Base-by-base conservation (phyloP, 2,113 vertebrate genomes). In the Reinhardtius hippoglossoides region DNA sequence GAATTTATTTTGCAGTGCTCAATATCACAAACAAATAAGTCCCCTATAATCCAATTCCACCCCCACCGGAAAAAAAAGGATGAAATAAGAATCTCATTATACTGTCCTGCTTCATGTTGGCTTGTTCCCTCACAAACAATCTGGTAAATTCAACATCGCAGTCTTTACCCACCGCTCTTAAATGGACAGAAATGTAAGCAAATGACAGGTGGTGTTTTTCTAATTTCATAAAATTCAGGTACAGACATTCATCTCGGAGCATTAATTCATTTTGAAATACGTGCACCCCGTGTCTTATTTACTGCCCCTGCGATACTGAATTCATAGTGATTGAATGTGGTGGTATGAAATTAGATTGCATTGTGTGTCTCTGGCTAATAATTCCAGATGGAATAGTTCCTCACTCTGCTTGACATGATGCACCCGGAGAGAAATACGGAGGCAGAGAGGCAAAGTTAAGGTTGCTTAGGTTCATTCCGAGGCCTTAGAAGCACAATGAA, bases 1-100 rank as follows among this genome's bases (percentile, higher is more conserved):
- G 90, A 94, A 94, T 94, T 94, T 95, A 94, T 94, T 95, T 95
- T 92, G 89, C 88, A 89, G 87, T 91, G 91, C 88, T 93, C 94
- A 93, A 92, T 93, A 94, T 93, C 92, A 90, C 91, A 91, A 89
- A 94, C 88, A 95, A 95, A 95, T 94, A 93, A 92, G 82, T 80
- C 89, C 60, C 83, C 87, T 82, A 88, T 95, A 95, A 95, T 95
- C 93, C 94, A 95, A 94, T 95, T 94, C 92, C 92, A 92, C 87
- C 90, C 87, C 86, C 84, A 89, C 68, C 83, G 81, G 73, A 79
- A 84, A 88, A 84, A 88, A 86, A 87, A 85, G 80, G 89, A 92
- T 90, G 75, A 94, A 93, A 88, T 91, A 83, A 92, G 87, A 94
- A 94, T 93, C 90, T 92, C 92, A 94, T 93, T 94, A 93, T 92